Percentiles rank a stretch among this genome's conserved stretches.
These are phyloP conservation scores for Oceanodroma leucorhoa DNA, from an alignment of 2,797 vertebrate species.

Conservation along the genomic window DNA sequence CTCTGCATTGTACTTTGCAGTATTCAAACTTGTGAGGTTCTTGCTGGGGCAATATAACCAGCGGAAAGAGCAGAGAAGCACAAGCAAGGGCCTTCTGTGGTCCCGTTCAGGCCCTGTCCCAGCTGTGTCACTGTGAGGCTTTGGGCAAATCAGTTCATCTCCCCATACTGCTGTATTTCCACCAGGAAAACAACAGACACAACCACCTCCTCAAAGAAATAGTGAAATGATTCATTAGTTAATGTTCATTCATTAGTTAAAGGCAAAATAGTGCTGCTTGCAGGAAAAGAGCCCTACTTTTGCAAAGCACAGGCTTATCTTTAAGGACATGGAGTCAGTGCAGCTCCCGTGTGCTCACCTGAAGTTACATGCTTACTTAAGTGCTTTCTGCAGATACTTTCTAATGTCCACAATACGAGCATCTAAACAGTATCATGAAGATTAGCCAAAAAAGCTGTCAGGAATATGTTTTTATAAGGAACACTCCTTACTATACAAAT, in stretches of 20 bases:
- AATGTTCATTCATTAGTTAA: neutral
- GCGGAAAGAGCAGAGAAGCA: neutral
- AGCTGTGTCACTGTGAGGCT: neutral
- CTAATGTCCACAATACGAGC: accelerated
- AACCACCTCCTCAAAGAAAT: neutral
- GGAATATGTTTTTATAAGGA: accelerated
- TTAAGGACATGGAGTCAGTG: neutral
- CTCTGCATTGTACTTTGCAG: neutral
- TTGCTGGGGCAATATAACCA: neutral
- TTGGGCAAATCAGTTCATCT: neutral
- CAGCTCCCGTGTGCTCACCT: neutral
- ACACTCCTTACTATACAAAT: neutral
- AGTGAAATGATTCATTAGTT: neutral
- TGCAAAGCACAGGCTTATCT: neutral
- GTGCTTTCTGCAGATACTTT: neutral
- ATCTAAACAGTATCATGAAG: accelerated
- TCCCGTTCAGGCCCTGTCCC: neutral
- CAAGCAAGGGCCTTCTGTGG: neutral
- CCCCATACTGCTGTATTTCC: neutral
- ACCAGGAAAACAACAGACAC: neutral
- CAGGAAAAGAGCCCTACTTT: neutral
- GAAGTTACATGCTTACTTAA: neutral
- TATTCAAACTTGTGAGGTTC: neutral
- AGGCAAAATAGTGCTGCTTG: neutral
- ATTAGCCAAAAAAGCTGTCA: neutral